phyloP scores from a whole-genome alignment of 2,888 invertebrate species.

The Athalia cordata region DNA sequence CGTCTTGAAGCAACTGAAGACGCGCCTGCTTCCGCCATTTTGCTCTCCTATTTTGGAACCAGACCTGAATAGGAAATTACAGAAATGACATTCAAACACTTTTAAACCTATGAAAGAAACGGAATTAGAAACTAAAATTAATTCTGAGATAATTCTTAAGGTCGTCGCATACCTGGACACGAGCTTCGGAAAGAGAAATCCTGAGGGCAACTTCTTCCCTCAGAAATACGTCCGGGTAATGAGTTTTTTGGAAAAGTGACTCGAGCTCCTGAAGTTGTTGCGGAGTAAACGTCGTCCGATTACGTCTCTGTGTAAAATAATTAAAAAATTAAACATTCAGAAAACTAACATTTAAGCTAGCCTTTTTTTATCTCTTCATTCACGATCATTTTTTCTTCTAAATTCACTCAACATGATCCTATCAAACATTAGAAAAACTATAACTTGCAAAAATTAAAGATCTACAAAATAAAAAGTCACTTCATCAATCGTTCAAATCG shows the following conservation, averaged over 20 bases:
- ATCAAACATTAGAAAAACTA: too few species aligned
- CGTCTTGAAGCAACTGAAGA: conserved; percentile 89
- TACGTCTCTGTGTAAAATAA: conserved; percentile 82
- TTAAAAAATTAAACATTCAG: neutral
- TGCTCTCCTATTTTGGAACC: conserved; percentile 94
- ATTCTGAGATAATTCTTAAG: neutral
- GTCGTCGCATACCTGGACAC: conserved; percentile 84
- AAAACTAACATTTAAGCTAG: neutral
- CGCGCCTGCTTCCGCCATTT: conserved; percentile 95
- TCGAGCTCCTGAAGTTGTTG: conserved; percentile 95
- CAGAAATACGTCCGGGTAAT: conserved; percentile 92
- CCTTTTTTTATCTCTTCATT: neutral
- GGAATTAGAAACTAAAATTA: neutral
- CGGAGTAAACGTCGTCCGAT: conserved; percentile 95
- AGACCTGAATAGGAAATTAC: conserved; percentile 79
- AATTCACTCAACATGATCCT: too few species aligned
- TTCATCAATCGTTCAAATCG: too few species aligned
- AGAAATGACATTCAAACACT: neutral
- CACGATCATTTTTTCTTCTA: neutral
- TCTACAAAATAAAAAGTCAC: too few species aligned
- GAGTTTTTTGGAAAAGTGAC: conserved; percentile 94
- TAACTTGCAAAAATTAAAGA: too few species aligned
- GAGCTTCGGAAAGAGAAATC: conserved; percentile 93
- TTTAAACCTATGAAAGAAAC: neutral
- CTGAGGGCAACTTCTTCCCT: conserved; percentile 94